phyloP scores from a whole-genome alignment of 2,888 invertebrate genomes.

The Hesperia comma region DNA sequence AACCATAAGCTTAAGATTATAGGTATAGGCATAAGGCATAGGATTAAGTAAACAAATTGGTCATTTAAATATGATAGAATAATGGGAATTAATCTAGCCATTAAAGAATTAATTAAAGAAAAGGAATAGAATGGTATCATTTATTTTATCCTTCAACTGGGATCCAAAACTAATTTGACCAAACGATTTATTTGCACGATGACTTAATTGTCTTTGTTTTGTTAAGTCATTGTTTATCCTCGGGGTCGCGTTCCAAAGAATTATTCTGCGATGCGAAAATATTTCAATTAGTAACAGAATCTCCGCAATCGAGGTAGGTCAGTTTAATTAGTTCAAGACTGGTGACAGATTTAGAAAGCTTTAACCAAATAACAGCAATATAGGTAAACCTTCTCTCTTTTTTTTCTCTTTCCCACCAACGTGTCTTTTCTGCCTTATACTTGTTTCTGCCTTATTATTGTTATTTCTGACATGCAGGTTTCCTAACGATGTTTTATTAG shows the following conservation, averaged over 20 bases:
- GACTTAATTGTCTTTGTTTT: slow-evolving; percentile 22
- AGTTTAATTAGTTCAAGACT: not conserved
- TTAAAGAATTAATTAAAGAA: no score
- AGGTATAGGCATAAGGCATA: no score
- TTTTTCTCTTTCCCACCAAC: no score
- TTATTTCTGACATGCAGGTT: no score
- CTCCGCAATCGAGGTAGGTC: not conserved
- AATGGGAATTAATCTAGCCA: no score
- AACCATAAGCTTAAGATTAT: no score
- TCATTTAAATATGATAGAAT: no score
- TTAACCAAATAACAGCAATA: not conserved
- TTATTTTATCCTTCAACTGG: not conserved
- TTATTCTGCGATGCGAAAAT: slow-evolving; percentile 21
- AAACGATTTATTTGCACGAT: slow-evolving; percentile 27
- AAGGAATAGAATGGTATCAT: not conserved
- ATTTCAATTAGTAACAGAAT: slow-evolving; percentile 31
- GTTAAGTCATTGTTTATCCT: slow-evolving; percentile 24
- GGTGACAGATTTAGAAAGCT: not conserved
- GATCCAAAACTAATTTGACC: slow-evolving; percentile 1
- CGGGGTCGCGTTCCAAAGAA: not conserved
- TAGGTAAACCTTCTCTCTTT: no score
- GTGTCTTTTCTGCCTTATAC: no score
- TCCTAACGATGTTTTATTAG: no score
- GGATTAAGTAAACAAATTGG: no score
- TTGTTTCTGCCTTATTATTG: no score